Conservation (phyloP, 2,113 vertebrate species). For the Triplophysa siluroides region DNA sequence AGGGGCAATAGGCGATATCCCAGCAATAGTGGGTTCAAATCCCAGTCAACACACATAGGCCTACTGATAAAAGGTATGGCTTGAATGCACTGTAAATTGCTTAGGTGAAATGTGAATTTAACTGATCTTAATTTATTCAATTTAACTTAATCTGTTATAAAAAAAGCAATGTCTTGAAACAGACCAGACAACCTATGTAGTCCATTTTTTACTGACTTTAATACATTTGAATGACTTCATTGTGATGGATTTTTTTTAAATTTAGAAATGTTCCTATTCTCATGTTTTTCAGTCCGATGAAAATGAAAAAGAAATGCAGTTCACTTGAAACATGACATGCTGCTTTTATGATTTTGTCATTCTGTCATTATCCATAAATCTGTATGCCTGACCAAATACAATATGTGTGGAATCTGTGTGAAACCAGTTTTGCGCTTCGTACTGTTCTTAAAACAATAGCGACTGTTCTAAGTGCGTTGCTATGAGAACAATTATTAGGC, state of each 20-base stretch:
- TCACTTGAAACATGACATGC: neutral
- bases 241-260: neutral
- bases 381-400: neutral
- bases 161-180: neutral
- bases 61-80: too few relatives aligned
- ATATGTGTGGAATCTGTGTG: neutral
- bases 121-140: neutral
- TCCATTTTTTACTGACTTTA: too few relatives aligned
- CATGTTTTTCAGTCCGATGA: neutral
- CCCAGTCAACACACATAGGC: too few relatives aligned
- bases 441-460: constrained; percentile 56
- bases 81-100: too few relatives aligned
- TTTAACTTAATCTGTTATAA: neutral
- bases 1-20: too few relatives aligned
- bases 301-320: neutral
- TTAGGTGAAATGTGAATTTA: too few relatives aligned
- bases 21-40: too few relatives aligned
- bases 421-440: constrained; percentile 46
- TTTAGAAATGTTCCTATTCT: neutral
- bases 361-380: too few relatives aligned
- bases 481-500: constrained; percentile 58
- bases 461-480: constrained; percentile 52
- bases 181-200: too few relatives aligned
- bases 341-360: too few relatives aligned
- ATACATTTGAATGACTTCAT: constrained; percentile 4